Conservation (phyloP, 1,140 invertebrate genomes). For the Hestina assimilis region DNA sequence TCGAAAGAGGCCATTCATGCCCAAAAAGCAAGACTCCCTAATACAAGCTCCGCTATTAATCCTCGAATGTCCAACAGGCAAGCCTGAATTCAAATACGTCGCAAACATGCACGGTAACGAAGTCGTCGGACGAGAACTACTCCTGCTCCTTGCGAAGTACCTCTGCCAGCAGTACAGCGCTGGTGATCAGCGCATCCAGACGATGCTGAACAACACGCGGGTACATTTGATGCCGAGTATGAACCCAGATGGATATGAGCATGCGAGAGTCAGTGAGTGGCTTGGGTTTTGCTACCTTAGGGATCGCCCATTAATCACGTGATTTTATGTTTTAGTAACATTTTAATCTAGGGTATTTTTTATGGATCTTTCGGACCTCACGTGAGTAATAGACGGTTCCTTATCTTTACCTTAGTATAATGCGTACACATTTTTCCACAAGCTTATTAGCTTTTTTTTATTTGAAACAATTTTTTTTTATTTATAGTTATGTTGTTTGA, state of each 20-base stretch:
- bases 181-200: slow-evolving; percentile 87
- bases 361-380: no score
- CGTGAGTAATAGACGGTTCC: no score
- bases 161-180: slow-evolving; percentile 91
- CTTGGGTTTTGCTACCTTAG: no score
- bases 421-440: no score
- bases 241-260: slow-evolving; percentile 99
- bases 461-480: no score
- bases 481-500: no score
- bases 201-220: slow-evolving; percentile 88
- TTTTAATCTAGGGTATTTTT: no score
- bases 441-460: no score
- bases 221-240: slow-evolving; percentile 97
- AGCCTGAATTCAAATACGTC: slow-evolving; percentile 95
- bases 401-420: no score
- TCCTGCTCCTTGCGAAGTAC: slow-evolving; percentile 91
- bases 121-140: slow-evolving; percentile 90
- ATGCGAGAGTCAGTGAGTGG: slow-evolving; percentile 80
- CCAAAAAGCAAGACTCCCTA: no score
- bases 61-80: slow-evolving; percentile 80
- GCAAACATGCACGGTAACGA: slow-evolving; percentile 96
- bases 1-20: no score
- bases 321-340: slow-evolving; percentile 12
- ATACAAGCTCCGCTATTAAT: no score
- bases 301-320: not conserved